Evolutionary conservation across 2,888 invertebrate genomes (phyloP).

Genomic region (Frankliniella fusca): DNA sequence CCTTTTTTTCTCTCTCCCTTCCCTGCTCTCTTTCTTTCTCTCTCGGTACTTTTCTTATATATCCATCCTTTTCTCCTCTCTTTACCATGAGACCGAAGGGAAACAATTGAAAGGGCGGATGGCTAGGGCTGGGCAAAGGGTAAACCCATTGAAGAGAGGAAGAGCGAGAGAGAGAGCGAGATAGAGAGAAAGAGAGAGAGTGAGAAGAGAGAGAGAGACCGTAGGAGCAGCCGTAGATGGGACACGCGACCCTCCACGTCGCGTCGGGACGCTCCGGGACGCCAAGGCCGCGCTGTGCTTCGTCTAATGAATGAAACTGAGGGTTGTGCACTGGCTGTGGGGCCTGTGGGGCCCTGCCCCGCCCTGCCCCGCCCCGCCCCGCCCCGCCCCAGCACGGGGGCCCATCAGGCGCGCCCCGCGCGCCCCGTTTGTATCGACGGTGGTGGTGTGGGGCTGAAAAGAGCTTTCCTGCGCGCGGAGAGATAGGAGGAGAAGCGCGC

Average conservation of each 20-base stretch:
- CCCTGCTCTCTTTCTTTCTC: not conserved
- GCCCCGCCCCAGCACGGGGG: not conserved
- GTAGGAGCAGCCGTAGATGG: too few relatives aligned
- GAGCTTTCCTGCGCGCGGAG: conserved; percentile 2
- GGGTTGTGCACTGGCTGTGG: not conserved
- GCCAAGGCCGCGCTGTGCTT: not conserved
- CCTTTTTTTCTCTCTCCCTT: not conserved
- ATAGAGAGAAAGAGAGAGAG: too few relatives aligned
- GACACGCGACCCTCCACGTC: not conserved
- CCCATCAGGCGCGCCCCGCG: not conserved
- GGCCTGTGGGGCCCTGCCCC: not conserved
- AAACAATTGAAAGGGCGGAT: too few relatives aligned
- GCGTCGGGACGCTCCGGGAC: not conserved
- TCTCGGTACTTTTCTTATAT: not conserved
- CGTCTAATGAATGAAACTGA: conserved; percentile 21
- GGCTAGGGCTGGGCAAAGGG: too few relatives aligned
- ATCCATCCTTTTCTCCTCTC: not conserved
- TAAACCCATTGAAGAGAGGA: too few relatives aligned
- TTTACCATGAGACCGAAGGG: too few relatives aligned
- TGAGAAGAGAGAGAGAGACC: too few relatives aligned
- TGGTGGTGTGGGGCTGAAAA: not conserved
- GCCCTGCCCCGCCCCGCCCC: conserved; percentile 2
- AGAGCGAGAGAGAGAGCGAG: too few relatives aligned
- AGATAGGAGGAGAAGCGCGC: not conserved
- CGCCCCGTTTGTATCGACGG: conserved; percentile 16